Conservation (phyloP, 1,140 invertebrate genomes). For the Palaemon carinicauda region DNA sequence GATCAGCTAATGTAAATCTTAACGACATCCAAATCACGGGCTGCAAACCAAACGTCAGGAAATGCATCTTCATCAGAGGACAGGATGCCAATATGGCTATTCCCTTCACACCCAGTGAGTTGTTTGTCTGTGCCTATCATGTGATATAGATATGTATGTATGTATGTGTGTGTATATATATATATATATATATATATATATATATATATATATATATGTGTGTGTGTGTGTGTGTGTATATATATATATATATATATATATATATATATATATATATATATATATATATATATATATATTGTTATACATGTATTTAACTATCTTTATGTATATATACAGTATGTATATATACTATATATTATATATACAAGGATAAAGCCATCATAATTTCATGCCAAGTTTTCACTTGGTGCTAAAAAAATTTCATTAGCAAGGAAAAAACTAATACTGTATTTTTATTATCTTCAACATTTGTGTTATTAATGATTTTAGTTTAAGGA, state of each 20-base stretch:
- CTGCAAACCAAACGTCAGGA: not conserved
- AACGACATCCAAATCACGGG: not conserved
- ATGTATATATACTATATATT: too few relatives aligned
- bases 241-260: not conserved
- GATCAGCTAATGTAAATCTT: not conserved
- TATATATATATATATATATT: not conserved
- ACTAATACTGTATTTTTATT: too few relatives aligned
- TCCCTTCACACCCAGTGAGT: slow-evolving; percentile 11
- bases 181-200: not conserved
- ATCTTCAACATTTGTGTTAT: too few relatives aligned
- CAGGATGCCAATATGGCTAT: not conserved
- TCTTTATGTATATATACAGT: not conserved
- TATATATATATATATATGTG: too few relatives aligned
- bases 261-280: not conserved
- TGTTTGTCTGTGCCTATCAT: too few relatives aligned
- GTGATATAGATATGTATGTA: not conserved
- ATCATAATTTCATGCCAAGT: too few relatives aligned
- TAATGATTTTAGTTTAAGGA: too few relatives aligned
- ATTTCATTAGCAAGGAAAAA: too few relatives aligned
- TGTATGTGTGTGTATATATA: not conserved
- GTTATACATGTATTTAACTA: not conserved
- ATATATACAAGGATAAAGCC: too few relatives aligned
- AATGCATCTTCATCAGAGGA: not conserved
- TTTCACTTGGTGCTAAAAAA: too few relatives aligned
- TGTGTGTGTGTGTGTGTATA: not conserved